These are phyloP conservation scores for Heteropelma amictum DNA, from an alignment of 2,888 invertebrate genomes.

Conservation along the genomic window DNA sequence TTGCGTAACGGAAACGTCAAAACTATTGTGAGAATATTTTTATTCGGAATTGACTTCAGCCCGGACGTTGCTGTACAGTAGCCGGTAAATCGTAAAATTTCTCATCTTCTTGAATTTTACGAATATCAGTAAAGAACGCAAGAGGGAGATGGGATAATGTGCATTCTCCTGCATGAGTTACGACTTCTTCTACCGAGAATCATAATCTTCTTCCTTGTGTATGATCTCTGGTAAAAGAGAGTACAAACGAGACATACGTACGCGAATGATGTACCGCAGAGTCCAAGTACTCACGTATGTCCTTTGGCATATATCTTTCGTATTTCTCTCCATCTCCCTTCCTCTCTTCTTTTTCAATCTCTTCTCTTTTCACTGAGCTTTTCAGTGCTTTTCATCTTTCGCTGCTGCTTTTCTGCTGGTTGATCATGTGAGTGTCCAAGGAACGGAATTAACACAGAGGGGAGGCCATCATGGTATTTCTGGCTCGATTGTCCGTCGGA, in stretches of 20 bases:
- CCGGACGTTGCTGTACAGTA: too few species aligned
- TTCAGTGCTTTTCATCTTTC: constrained; percentile 32
- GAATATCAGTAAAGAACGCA: constrained; percentile 1
- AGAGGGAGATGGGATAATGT: constrained; percentile 10
- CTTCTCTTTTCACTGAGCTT: too few species aligned
- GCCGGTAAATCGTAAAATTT: not conserved
- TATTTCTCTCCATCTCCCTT: constrained; percentile 1
- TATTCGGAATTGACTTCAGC: too few species aligned
- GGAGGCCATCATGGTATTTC: constrained; percentile 72
- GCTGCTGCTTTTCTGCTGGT: constrained; percentile 51
- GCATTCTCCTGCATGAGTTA: constrained; percentile 44
- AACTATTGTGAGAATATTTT: too few species aligned
- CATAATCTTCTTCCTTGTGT: constrained; percentile 7
- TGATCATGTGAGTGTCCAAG: constrained; percentile 67
- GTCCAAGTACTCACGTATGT: constrained; percentile 32
- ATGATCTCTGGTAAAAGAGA: not conserved
- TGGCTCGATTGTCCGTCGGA: constrained; percentile 77
- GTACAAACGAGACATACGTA: not conserved
- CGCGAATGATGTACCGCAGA: constrained; percentile 2
- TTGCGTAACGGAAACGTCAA: too few species aligned
- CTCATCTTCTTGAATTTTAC: constrained; percentile 14
- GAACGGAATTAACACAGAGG: constrained; percentile 72
- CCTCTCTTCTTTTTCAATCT: constrained; percentile 7
- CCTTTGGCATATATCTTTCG: constrained; percentile 42
- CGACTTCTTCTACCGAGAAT: constrained; percentile 37